These are phyloP conservation scores for Nannoperca obscura DNA, from an alignment of 2,797 vertebrate genomes.

Conservation along the genomic window DNA sequence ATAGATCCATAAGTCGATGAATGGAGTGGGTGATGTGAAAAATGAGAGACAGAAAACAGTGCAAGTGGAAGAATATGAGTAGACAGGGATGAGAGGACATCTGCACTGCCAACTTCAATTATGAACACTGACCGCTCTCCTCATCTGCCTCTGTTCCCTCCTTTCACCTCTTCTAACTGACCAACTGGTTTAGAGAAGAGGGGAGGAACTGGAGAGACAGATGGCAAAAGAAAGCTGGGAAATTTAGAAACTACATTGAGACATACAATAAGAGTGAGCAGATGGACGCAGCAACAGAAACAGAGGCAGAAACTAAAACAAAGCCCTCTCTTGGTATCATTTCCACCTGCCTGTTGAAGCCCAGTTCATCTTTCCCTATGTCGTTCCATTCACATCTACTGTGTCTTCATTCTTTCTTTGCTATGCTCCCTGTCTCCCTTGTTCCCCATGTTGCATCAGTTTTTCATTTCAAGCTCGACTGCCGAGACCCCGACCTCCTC, in stretches of 20 bases:
- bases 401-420: slow-evolving; percentile 54
- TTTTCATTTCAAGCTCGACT: slow-evolving; percentile 82
- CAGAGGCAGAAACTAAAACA: slow-evolving; percentile 35
- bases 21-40: slow-evolving; percentile 19
- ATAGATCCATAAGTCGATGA: slow-evolving; percentile 9
- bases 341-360: slow-evolving; percentile 40
- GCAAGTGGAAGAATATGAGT: slow-evolving; percentile 56
- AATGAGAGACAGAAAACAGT: slow-evolving; percentile 35
- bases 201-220: slow-evolving; percentile 48
- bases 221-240: slow-evolving; percentile 48
- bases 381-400: slow-evolving; percentile 35
- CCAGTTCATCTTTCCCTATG: slow-evolving; percentile 39
- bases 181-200: slow-evolving; percentile 51
- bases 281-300: slow-evolving; percentile 52
- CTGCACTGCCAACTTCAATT: slow-evolving; percentile 72
- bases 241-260: slow-evolving; percentile 30
- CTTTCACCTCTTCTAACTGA: slow-evolving; percentile 45
- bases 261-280: slow-evolving; percentile 38
- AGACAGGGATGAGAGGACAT: slow-evolving; percentile 63
- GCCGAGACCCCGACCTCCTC: slow-evolving; percentile 58
- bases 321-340: slow-evolving; percentile 31
- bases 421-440: slow-evolving; percentile 37
- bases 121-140: slow-evolving; percentile 64
- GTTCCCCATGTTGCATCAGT: slow-evolving; percentile 60
- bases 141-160: slow-evolving; percentile 18